These are phyloP conservation scores for Naso thynnoides DNA, from an alignment of 2,797 vertebrate species.

Conservation along the genomic window DNA sequence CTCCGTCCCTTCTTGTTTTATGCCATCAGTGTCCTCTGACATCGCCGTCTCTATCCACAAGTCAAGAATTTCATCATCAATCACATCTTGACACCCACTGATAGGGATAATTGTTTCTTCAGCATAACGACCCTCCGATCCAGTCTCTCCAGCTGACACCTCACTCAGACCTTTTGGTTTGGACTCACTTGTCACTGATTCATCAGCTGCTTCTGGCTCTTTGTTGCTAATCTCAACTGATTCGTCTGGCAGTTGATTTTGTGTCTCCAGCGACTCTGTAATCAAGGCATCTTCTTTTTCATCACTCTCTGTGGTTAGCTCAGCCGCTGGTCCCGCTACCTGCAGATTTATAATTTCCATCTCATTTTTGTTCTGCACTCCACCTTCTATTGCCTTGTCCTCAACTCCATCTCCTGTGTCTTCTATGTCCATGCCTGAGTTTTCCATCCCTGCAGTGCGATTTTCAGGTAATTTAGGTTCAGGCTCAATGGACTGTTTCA, in stretches of 20 bases:
- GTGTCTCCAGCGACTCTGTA: conserved; percentile 11
- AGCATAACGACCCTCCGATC: conserved; percentile 7
- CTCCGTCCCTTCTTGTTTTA: conserved; percentile 23
- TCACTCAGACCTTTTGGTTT: conserved; percentile 10
- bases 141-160: conserved; percentile 13
- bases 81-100: conserved; percentile 34
- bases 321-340: not conserved
- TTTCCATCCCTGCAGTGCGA: not conserved
- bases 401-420: not conserved
- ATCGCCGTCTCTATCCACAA: conserved; percentile 55
- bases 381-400: conserved; percentile 15
- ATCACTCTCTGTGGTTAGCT: not conserved
- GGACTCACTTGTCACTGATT: not conserved
- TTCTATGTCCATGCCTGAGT: conserved; percentile 20
- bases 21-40: conserved; percentile 27
- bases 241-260: conserved; percentile 17
- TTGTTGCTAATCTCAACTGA: conserved; percentile 3
- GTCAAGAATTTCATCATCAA: conserved; percentile 71
- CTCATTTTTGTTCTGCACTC: conserved; percentile 7
- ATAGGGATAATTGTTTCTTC: conserved; percentile 5
- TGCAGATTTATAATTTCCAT: not conserved
- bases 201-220: conserved; percentile 17
- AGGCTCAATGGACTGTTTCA: conserved; percentile 7
- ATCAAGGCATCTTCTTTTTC: not conserved
- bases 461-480: conserved; percentile 25